Evolutionary conservation across 2,888 invertebrate species (phyloP).

Genomic region (Cheilosia scutellata): DNA sequence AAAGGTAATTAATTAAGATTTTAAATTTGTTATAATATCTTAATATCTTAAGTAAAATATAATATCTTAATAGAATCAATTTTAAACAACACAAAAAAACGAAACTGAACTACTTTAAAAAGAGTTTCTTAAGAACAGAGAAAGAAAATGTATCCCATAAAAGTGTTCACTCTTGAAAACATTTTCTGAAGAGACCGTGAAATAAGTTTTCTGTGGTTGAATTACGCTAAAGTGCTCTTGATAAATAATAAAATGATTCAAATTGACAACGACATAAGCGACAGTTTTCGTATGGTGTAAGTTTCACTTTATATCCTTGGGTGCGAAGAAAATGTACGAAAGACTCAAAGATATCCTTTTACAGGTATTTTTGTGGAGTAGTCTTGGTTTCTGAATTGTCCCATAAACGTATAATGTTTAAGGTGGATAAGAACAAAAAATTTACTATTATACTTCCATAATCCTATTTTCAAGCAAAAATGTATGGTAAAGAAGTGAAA

Average conservation of each 20-base stretch:
- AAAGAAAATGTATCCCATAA: background rate
- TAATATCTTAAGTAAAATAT: no score
- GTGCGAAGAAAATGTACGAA: background rate
- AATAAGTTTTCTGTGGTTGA: conserved; percentile 6
- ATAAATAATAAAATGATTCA: conserved; percentile 12
- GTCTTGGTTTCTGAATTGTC: no score
- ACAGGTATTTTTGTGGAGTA: background rate
- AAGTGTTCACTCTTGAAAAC: background rate
- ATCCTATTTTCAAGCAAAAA: no score
- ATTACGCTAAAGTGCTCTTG: background rate
- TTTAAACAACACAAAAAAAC: background rate
- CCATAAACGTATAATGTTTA: no score
- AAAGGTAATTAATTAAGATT: no score
- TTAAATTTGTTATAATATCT: no score
- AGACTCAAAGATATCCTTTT: background rate
- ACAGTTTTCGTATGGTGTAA: background rate
- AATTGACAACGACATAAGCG: background rate
- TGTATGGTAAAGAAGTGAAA: no score
- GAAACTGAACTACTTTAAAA: background rate
- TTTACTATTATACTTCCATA: no score
- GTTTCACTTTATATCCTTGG: background rate
- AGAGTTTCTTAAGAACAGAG: background rate
- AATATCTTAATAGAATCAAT: no score
- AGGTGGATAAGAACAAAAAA: no score
- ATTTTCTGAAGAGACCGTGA: background rate